phyloP scores from a whole-genome alignment of 2,888 invertebrate genomes.

The Plebejus anna region DNA sequence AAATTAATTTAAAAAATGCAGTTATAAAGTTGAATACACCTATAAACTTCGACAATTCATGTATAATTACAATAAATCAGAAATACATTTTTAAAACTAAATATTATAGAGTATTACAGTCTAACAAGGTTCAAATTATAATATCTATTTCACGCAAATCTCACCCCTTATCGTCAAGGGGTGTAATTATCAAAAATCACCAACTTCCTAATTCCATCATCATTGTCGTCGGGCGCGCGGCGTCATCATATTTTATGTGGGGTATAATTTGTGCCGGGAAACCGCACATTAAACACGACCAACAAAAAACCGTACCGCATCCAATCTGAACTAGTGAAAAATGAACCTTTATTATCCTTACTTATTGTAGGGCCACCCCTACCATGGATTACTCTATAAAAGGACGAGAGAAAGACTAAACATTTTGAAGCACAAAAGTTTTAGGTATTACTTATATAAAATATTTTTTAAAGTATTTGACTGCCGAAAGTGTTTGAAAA shows the following conservation, averaged over 20 bases:
- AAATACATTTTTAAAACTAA: background rate
- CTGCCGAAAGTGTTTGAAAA: too few relatives aligned
- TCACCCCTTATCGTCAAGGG: background rate
- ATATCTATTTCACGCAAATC: background rate
- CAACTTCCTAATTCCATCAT: constrained; percentile 39
- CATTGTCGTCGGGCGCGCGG: constrained; percentile 28
- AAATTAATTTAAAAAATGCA: too few relatives aligned
- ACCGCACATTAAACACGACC: constrained; percentile 52
- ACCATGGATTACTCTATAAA: constrained; percentile 34
- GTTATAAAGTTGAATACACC: too few relatives aligned
- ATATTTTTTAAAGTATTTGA: too few relatives aligned
- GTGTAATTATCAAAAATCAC: constrained; percentile 36
- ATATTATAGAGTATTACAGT: background rate
- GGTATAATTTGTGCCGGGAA: constrained; percentile 57
- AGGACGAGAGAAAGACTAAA: background rate
- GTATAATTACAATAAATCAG: background rate
- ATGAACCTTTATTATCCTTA: constrained; percentile 68
- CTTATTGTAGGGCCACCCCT: constrained; percentile 51
- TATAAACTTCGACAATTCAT: too few relatives aligned
- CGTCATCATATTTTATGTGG: constrained; percentile 31
- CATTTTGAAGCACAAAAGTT: too few relatives aligned
- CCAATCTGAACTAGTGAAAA: constrained; percentile 71
- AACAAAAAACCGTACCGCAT: constrained; percentile 60
- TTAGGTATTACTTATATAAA: too few relatives aligned
- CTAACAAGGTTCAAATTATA: background rate